Evolutionary conservation across 2,888 invertebrate species (phyloP), one percentile per base, ranked within the genome.

Genomic region (Callyntrura sp.): DNA sequence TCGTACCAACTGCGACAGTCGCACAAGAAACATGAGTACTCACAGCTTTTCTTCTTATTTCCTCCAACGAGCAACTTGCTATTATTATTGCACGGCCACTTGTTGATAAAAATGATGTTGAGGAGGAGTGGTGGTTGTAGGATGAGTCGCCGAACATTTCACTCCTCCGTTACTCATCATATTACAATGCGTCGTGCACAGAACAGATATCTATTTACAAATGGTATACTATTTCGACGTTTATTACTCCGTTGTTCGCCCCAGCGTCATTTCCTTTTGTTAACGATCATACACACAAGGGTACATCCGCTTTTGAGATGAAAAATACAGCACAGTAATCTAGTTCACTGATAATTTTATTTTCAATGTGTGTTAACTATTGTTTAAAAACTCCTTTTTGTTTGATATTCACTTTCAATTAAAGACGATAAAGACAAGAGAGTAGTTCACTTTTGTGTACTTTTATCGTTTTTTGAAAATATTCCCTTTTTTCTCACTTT

Each of bases 391-490:
- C 45, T 23, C 4, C 25, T 20, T 35, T 57, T 45, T 35, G 35
- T 35, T 35, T 35, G 35, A 35, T 35, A 20, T 81, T 81, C 81
- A 81, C 81, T 81, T 81, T 81, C 81, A 62, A 85, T 85, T 62
- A 8, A n/a, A 35, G 35, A 35, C 35, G 35, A 35, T 35, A 35
- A 35, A 35, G n/a, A n/a, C n/a, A 35, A 35, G 35, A 35, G n/a
- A 8, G 2, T 62, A 6, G 57, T 73, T 73, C 57, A 73, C 85
- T 76, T 76, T 60, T 81, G 8, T n/a, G n/a, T n/a, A n/a, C n/a
- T 60, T 60, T 60, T 60, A 4, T 17, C n/a, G 1, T 20, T n/a
- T 60, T 43, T 76, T 76, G 5, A 79, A 51, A 57, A 57, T n/a
- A 17, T 51, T 48, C 35, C 35, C 3, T 35, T 51, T 78, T n/a